Conservation (phyloP, 1,140 invertebrate genomes). For the Drosophila erecta region DNA sequence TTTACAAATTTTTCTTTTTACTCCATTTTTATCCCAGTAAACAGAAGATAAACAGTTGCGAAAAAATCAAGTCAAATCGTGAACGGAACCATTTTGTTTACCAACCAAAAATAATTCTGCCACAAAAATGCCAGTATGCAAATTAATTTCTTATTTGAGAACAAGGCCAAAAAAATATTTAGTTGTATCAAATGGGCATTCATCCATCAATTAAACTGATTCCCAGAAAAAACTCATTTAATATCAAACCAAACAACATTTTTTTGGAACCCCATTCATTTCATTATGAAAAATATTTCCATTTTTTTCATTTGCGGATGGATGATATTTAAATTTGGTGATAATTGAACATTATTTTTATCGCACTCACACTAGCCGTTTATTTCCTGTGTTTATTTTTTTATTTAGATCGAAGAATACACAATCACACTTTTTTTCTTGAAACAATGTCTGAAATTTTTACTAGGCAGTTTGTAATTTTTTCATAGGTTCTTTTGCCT, state of each 20-base stretch:
- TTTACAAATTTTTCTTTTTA: no score
- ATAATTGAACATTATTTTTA: conserved; percentile 11
- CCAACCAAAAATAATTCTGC: not conserved
- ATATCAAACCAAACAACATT: not conserved
- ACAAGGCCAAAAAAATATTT: not conserved
- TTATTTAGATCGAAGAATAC: conserved; percentile 9
- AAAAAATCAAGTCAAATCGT: not conserved
- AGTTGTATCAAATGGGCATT: not conserved
- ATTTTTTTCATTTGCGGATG: not conserved
- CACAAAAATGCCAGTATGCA: not conserved
- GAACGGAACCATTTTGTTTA: not conserved
- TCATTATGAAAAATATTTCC: no score
- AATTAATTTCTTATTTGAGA: conserved; percentile 9
- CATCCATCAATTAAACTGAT: not conserved
- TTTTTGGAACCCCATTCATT: no score
- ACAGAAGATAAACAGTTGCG: no score
- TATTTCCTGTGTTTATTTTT: not conserved
- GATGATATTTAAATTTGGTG: conserved; percentile 14
- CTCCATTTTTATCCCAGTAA: no score
- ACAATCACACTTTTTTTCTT: not conserved
- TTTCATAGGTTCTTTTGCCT: not conserved
- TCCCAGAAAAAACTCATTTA: not conserved
- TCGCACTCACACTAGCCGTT: conserved; percentile 23
- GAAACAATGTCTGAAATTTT: not conserved
- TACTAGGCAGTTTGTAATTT: not conserved